Percentiles rank a stretch among this genome's conserved stretches.
These are phyloP conservation scores for Turnix velox DNA, from an alignment of 2,113 vertebrate species.

Conservation along the genomic window DNA sequence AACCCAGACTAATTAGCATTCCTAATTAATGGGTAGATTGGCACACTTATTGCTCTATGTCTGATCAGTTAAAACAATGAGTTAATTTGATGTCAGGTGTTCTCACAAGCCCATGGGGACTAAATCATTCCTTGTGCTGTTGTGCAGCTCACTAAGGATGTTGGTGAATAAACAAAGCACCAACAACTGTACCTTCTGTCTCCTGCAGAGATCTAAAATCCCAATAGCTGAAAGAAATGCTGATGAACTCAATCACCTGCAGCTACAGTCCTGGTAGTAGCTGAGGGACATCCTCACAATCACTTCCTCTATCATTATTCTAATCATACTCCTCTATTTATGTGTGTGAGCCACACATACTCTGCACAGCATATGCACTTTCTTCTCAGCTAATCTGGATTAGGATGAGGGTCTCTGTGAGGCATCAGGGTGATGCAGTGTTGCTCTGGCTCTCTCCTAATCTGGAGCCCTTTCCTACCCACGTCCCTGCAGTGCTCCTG, in stretches of 20 bases:
- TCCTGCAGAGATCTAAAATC: background rate
- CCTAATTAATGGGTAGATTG: background rate
- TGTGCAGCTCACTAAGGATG: background rate
- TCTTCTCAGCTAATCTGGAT: background rate
- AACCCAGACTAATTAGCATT: background rate
- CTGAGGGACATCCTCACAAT: background rate
- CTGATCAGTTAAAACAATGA: background rate
- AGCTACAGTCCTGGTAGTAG: background rate
- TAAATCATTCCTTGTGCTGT: background rate
- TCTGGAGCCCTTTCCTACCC: background rate
- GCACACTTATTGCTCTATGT: background rate
- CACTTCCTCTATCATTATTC: background rate
- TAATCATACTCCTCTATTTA: background rate
- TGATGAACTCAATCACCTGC: background rate
- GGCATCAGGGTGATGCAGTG: background rate
- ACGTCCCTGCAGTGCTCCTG: background rate
- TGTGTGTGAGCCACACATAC: background rate
- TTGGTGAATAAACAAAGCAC: background rate
- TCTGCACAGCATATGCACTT: background rate
- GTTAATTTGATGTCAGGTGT: background rate
- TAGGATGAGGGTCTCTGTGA: background rate
- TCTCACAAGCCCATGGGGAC: background rate
- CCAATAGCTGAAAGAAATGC: rapidly evolving
- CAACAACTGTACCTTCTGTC: background rate
- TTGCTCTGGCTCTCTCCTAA: background rate